These are phyloP conservation scores for Cephus pygmeus DNA, from an alignment of 2,888 invertebrate species.

Conservation along the genomic window DNA sequence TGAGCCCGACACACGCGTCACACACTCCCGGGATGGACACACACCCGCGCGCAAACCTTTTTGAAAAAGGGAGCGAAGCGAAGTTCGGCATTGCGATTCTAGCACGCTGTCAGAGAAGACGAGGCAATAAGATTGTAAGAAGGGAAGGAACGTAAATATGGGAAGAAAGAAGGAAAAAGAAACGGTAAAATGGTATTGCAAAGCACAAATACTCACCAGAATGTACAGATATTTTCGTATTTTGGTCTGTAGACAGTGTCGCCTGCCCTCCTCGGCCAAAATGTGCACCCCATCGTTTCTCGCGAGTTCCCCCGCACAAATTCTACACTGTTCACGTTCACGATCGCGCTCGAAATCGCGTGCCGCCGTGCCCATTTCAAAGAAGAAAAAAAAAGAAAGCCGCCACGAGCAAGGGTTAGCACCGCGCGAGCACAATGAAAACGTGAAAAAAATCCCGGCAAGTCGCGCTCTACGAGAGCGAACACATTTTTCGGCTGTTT, in stretches of 20 bases:
- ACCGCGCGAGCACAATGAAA: background rate
- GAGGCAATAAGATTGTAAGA: background rate
- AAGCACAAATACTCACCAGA: slow-evolving; percentile 67
- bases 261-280: slow-evolving; percentile 75
- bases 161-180: background rate
- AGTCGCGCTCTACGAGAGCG: background rate
- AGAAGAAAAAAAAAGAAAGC: slow-evolving; percentile 26
- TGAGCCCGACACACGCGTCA: slow-evolving; percentile 8
- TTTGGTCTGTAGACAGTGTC: slow-evolving; percentile 74
- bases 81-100: background rate
- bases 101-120: background rate
- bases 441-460: background rate
- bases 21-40: background rate
- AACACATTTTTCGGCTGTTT: background rate
- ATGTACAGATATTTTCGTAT: slow-evolving; percentile 77
- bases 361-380: slow-evolving; percentile 45
- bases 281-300: slow-evolving; percentile 72
- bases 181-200: background rate
- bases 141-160: background rate
- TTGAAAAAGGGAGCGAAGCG: background rate
- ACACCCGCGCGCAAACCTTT: background rate
- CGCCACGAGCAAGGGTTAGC: background rate
- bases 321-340: slow-evolving; percentile 68
- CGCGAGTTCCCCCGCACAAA: slow-evolving; percentile 73
- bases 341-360: slow-evolving; percentile 41